These are phyloP conservation scores for Augochlora pura DNA, from an alignment of 1,140 invertebrate species.

Conservation along the genomic window DNA sequence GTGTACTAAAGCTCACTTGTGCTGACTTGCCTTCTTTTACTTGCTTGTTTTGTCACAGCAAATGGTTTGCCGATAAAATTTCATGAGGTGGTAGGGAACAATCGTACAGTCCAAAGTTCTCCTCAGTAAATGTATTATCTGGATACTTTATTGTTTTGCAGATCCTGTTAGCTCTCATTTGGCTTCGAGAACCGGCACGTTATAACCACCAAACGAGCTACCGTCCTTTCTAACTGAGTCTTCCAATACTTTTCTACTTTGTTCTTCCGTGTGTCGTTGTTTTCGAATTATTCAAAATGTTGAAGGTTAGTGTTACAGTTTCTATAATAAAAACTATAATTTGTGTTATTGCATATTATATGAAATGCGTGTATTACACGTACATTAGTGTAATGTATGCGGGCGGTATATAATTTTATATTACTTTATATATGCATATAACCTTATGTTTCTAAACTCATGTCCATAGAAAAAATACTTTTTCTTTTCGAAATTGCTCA, in stretches of 20 bases:
- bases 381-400: neutral
- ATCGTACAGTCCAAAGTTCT: conserved; percentile 5
- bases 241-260: neutral
- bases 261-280: neutral
- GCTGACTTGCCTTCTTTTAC: neutral
- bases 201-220: neutral
- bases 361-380: neutral
- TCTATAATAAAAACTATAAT: neutral
- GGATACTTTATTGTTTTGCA: neutral
- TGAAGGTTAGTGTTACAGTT: conserved; percentile 21
- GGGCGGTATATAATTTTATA: neutral
- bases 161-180: neutral
- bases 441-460: neutral
- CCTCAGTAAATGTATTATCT: neutral
- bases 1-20: no score
- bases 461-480: neutral
- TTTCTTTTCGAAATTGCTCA: neutral
- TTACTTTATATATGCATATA: neutral
- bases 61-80: neutral
- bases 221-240: neutral
- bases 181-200: no score
- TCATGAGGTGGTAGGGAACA: neutral
- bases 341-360: neutral
- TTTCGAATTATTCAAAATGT: neutral
- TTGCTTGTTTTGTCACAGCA: no score